Evolutionary conservation across 53 echinoderm and acorn worm genomes (phyloP), one percentile per base, ranked within the genome.

Genomic region (Astropecten irregularis): DNA sequence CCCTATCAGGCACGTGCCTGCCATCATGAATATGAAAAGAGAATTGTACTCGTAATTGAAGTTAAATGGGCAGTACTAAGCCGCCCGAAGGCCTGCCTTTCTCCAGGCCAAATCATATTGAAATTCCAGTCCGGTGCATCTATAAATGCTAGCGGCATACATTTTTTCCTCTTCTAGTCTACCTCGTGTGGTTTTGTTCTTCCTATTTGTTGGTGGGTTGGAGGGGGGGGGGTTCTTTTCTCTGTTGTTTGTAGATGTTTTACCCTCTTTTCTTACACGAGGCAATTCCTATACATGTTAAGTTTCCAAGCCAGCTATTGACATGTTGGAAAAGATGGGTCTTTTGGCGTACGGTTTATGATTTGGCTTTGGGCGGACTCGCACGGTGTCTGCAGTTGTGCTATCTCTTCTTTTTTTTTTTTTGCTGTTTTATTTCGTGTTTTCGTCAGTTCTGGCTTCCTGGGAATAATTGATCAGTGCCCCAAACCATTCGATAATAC

Each of bases 21-120:
- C 57, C 79, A 29, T 79, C 79, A 61, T 62, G 62, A 79, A 79
- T 79, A 79, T 79, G 79, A 79, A 79, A 79, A 79, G 62, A 30
- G 62, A 79, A 62, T 79, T 79, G 46, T 16, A 18, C 62, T 62
- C 32, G 79, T 79, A 79, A 79, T 79, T 79, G 79, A 79, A 79
- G 79, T 61, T 79, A 79, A 79, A 79, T 62, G 79, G 79, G 79
- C 79, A 79, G 79, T 79, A 42, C 62, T 48, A 18, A 61, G 61
- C 60, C 18, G 79, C 79, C 61, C 9, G 18, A 27, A 35, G 79
- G 79, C 60, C 11, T 46, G 25, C 61, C 40, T 32, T 32, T n/a
- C 46, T 47, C 56, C 63, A 42, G 63, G 79, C 62, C 32, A 44
- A 62, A 62, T 30, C 27, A 79, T 79, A 79, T 61, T 61, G 79